A percentile compares a stretch with the other conserved stretches of the same genome.
phyloP scores from a whole-genome alignment of 1,140 invertebrate genomes.

The Drusus annulatus region DNA sequence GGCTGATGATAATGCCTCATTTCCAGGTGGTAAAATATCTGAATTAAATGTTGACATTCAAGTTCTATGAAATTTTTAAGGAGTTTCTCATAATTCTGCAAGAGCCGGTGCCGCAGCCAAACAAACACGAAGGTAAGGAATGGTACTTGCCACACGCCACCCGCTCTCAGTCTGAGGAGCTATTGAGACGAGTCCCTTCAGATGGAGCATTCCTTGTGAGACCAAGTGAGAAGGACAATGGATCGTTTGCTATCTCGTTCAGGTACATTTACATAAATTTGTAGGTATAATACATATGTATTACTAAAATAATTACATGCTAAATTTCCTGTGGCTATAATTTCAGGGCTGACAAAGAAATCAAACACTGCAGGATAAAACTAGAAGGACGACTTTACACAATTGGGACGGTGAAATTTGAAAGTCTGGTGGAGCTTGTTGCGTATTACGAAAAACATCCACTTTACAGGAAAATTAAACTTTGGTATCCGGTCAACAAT shows the following conservation, averaged over 20 bases:
- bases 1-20: too few species aligned
- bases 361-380: slow-evolving; percentile 96
- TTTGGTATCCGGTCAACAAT: slow-evolving; percentile 90
- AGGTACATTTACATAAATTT: slow-evolving; percentile 71
- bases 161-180: slow-evolving; percentile 87
- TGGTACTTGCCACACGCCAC: slow-evolving; percentile 93
- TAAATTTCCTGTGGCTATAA: not conserved
- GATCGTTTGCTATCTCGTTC: slow-evolving; percentile 95
- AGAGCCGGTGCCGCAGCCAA: slow-evolving; percentile 95
- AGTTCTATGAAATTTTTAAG: slow-evolving; percentile 60
- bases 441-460: slow-evolving; percentile 92
- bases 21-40: too few species aligned
- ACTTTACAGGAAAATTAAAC: slow-evolving; percentile 90
- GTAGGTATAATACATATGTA: not conserved
- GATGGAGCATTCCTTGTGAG: slow-evolving; percentile 96
- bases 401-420: slow-evolving; percentile 93
- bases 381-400: slow-evolving; percentile 91
- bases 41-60: too few species aligned
- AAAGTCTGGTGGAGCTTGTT: slow-evolving; percentile 94
- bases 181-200: slow-evolving; percentile 84
- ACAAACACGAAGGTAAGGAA: slow-evolving; percentile 93
- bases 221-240: slow-evolving; percentile 87
- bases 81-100: slow-evolving; percentile 91
- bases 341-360: slow-evolving; percentile 88
- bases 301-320: not conserved